Base-by-base conservation (phyloP, 23 tunicate genomes). In the Ascidia mentula region DNA sequence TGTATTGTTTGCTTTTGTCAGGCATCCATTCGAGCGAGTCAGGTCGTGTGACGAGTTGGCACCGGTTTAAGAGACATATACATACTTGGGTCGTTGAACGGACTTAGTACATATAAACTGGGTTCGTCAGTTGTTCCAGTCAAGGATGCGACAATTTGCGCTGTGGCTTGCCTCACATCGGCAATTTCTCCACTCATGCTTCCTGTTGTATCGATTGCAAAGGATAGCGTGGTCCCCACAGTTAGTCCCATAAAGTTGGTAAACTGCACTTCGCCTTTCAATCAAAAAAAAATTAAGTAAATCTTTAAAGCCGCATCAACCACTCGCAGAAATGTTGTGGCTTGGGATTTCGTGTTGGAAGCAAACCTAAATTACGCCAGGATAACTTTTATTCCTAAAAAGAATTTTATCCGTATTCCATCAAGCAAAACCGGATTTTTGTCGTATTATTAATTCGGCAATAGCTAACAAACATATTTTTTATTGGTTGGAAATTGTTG, bases 171-270 rank as follows among this genome's bases (percentile, higher is more conserved):
- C 36, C 71, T 74, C 0, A 90, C 96, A 0, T 89, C 96, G 6
- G 42, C 83, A 31, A 90, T 90, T 60, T 90, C 96, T 34, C 79
- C 90, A 7, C 82, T 72, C 96, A 90, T 90, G 36, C 96, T 90
- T 9, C 96, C 96, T 18, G 96, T 90, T 2, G 90, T 86, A 40
- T 90, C 96, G 72, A 90, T 84, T 6, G 89, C 96, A 76, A 90
- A 82, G 0, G 96, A 77, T 69, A 90, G 39, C 0, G 85, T 80
- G 60, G 72, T 85, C 8, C 96, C 96, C 34, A 90, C 84, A 12
- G 72, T 37, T 31, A 90, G 74, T 17, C 60, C 76, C 24, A 90
- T 79, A 39, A 39, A 90, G 7, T n/a, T n/a, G n/a, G n/a, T n/a
- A n/a, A 79, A 24, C 0, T 34, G 35, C 35, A 4, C 18, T 28